Conservation (phyloP, 30 jellyfish, hydroid and myxozoan genomes). For the Pelagia noctiluca region DNA sequence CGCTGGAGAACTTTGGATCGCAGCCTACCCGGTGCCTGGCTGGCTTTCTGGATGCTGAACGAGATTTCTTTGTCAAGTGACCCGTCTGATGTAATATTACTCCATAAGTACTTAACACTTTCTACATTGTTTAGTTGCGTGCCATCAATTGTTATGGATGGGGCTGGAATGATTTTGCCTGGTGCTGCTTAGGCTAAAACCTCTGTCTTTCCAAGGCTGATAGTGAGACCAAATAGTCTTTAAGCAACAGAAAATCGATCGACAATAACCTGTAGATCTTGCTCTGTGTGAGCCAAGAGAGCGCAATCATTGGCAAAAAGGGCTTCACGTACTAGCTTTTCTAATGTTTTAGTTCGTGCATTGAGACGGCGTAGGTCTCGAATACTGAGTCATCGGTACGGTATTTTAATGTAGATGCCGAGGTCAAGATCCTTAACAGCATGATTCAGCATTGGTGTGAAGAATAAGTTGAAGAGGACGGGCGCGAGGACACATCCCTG, state of each 20-base stretch:
- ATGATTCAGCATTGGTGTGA: conserved; percentile 1
- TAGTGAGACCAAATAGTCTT: conserved; percentile 18
- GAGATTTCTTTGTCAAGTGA: too few species aligned
- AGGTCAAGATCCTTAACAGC: conserved; percentile 17
- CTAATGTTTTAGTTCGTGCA: too few species aligned
- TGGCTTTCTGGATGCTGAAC: too few species aligned
- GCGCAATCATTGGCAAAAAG: conserved; percentile 63
- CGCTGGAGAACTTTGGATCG: too few species aligned
- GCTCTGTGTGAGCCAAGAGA: conserved; percentile 9
- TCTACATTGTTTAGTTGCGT: too few species aligned
- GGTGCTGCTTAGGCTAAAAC: conserved; percentile 7
- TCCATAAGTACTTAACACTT: too few species aligned
- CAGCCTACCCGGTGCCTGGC: too few species aligned
- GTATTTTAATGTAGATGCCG: conserved; percentile 52
- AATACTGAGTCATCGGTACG: too few species aligned
- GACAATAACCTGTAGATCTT: background rate
- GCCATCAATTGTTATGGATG: too few species aligned
- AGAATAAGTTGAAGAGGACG: conserved; percentile 40
- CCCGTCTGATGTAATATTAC: too few species aligned
- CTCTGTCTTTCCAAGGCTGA: conserved; percentile 36
- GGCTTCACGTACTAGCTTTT: conserved; percentile 13
- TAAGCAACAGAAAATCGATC: conserved; percentile 12
- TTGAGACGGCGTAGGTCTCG: too few species aligned
- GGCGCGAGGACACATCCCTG: conserved; percentile 53
- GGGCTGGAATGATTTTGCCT: too few species aligned